Evolutionary conservation across 1,140 invertebrate genomes (phyloP).

Genomic region (roundworm (Caenorhabditis elegans)): DNA sequence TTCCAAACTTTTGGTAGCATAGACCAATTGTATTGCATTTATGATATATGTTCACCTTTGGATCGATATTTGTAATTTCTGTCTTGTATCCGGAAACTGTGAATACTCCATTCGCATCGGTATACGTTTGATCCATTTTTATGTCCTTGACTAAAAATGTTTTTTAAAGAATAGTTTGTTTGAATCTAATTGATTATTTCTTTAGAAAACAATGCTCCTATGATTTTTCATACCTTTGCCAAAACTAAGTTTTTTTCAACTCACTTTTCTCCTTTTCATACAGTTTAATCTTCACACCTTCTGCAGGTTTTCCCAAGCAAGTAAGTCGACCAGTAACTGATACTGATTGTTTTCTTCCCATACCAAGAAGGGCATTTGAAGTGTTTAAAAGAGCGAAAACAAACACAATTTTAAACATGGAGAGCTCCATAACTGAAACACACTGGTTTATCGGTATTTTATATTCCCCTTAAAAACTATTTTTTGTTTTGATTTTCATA

Average conservation of each 20-base stretch:
- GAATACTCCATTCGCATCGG: constrained; percentile 57
- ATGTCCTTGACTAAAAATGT: constrained; percentile 55
- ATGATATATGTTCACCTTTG: constrained; percentile 61
- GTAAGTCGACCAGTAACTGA: constrained; percentile 54
- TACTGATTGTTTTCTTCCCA: constrained; percentile 47
- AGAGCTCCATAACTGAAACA: background rate
- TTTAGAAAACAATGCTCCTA: too few species aligned
- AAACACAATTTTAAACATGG: background rate
- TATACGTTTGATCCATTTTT: constrained; percentile 55
- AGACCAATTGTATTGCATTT: background rate
- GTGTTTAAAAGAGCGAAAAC: background rate
- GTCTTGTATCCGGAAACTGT: constrained; percentile 54
- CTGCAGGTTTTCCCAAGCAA: constrained; percentile 54
- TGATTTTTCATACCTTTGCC: background rate
- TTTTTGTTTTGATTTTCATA: too few species aligned
- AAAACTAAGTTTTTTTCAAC: background rate
- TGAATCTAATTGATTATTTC: too few species aligned
- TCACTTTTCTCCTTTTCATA: constrained; percentile 54
- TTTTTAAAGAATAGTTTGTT: background rate
- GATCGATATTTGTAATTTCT: constrained; percentile 59
- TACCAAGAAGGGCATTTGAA: constrained; percentile 17
- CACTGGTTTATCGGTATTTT: too few species aligned
- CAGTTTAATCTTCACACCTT: constrained; percentile 58
- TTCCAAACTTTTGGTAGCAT: constrained; percentile 57
- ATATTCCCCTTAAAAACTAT: too few species aligned